Conservation (phyloP, 2,888 invertebrate species). For the Bhutanitis thaidina region DNA sequence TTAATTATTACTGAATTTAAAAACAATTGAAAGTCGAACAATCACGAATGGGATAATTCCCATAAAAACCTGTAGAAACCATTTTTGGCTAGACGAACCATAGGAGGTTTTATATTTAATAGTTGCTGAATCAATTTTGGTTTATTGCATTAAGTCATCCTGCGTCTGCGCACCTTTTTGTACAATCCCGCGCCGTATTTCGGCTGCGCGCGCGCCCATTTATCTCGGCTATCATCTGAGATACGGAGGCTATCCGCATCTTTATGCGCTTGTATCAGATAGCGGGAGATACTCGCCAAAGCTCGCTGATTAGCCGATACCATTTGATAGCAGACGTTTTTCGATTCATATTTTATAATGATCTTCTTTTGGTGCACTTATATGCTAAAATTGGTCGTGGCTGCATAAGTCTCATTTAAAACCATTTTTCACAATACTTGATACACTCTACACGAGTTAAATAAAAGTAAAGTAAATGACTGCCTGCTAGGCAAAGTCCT, state of each 20-base stretch:
- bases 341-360: conserved; percentile 39
- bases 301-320: conserved; percentile 62
- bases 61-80: no score
- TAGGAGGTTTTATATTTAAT: not conserved
- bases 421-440: not conserved
- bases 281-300: conserved; percentile 46
- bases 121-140: not conserved
- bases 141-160: conserved; percentile 39
- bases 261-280: conserved; percentile 61
- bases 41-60: no score
- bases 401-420: no score
- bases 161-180: conserved; percentile 61
- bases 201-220: conserved; percentile 66
- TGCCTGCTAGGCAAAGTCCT: no score
- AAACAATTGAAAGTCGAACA: no score
- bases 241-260: conserved; percentile 65
- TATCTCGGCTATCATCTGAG: conserved; percentile 71
- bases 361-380: conserved; percentile 32
- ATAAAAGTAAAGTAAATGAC: no score
- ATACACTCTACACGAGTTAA: not conserved
- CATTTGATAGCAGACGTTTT: conserved; percentile 34
- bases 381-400: conserved; percentile 1
- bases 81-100: no score
- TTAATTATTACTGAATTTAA: no score
- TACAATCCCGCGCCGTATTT: conserved; percentile 61